Percentiles rank a stretch among this genome's conserved stretches.
phyloP scores from a whole-genome alignment of 2,888 invertebrate species.

The Acleris holmiana region DNA sequence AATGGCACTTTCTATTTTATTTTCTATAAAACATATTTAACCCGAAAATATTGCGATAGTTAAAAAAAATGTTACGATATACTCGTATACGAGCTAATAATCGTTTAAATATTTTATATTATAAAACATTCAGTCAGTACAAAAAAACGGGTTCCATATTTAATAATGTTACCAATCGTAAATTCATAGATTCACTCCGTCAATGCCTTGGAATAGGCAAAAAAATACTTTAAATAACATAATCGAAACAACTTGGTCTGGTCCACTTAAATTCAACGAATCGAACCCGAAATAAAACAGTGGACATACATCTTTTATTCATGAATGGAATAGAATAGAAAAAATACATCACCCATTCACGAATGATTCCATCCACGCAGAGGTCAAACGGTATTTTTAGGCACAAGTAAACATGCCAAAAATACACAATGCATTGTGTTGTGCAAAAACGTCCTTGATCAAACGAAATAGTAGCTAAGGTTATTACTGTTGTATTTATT shows the following conservation, averaged over 20 bases:
- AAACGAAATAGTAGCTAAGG: no score
- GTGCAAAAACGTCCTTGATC: not conserved
- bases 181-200: no score
- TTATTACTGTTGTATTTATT: no score
- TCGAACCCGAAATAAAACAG: slow-evolving; percentile 22
- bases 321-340: slow-evolving; percentile 28
- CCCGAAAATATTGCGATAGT: not conserved
- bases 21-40: not conserved
- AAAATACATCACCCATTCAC: slow-evolving; percentile 27
- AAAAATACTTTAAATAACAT: not conserved
- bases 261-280: slow-evolving; percentile 4
- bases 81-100: no score
- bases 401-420: slow-evolving; percentile 7
- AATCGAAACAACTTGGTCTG: not conserved
- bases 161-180: no score
- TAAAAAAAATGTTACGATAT: no score
- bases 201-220: not conserved
- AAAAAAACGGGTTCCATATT: no score
- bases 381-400: slow-evolving; percentile 27
- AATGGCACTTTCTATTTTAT: not conserved
- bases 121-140: no score
- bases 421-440: slow-evolving; percentile 12
- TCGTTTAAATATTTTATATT: no score
- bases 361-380: slow-evolving; percentile 8
- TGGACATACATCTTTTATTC: slow-evolving; percentile 26